Base-by-base conservation (phyloP, 2,888 invertebrate genomes). In the Drosophila greeni region DNA sequence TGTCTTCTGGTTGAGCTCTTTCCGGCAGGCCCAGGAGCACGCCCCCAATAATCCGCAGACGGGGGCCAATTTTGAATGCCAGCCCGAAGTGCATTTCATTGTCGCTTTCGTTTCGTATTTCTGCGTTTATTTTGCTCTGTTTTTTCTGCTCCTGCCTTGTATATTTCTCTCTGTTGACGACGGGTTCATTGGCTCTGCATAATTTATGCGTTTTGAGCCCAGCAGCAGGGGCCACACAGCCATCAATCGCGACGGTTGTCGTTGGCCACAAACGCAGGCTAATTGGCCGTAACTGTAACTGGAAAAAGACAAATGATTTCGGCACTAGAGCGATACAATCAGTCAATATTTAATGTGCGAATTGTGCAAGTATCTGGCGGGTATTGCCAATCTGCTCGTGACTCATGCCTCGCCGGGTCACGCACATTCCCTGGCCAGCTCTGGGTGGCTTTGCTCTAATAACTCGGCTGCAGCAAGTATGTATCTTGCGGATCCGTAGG, bases 111-210 rank as follows among this genome's bases (percentile, higher is more conserved):
- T 81, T 77, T 71, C 64, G 43, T 43, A 29, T 29, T 43, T 52
- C 20, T 39, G 16, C 16, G 5, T 47, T 47, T 47, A 12, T 45
- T 45, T 31, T 20, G 11, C 31, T 11, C 20, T 20, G 5, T 20
- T 51, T n/a, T 20, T 36, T 6, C 37, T 16, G 18, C 34, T 29
- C 14, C 24, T 23, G 11, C 29, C 23, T 29, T 58, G 31, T 62
- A 7, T 49, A 18, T 11, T 14, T 8, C 26, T 26, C 42, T 42
- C n/a, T 24, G 42, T 36, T n/a, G 43, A 45, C 51, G 62, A 45
- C 47, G 80, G 74, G 79, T 80, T 80, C 79, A 80, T 74, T 79
- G 84, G 82, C 84, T 72, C 48, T 55, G 74, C 72, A 84, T 79
- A 79, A 78, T 68, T 84, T 75, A 66, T 67, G 65, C 57, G 64